These are phyloP conservation scores for Chiridota heheva DNA, from an alignment of 35 echinoderm and acorn worm species.

Conservation along the genomic window DNA sequence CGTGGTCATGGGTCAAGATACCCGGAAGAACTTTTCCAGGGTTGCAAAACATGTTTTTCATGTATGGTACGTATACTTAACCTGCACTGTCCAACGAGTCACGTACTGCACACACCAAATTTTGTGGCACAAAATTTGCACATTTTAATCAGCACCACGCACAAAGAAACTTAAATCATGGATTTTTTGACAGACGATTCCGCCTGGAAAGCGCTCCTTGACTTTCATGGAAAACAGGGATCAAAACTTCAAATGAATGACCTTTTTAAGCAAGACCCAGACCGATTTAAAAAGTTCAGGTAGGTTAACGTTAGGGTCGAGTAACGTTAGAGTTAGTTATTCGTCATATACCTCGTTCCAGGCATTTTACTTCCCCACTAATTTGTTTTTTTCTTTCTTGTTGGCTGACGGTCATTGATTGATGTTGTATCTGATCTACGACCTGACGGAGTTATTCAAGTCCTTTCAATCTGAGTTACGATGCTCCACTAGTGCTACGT, in stretches of 20 bases:
- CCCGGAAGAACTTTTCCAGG: too few relatives aligned
- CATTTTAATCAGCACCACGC: too few relatives aligned
- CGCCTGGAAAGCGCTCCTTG: constrained; percentile 63
- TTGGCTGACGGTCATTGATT: background rate
- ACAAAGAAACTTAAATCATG: background rate
- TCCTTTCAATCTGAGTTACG: too few relatives aligned
- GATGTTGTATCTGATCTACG: background rate
- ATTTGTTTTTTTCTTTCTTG: too few relatives aligned
- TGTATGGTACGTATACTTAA: too few relatives aligned
- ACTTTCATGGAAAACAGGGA: constrained; percentile 55
- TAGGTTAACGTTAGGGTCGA: background rate
- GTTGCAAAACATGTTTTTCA: too few relatives aligned
- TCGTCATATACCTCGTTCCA: too few relatives aligned
- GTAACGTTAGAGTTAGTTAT: background rate
- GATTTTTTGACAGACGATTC: constrained; percentile 68
- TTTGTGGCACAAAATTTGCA: background rate
- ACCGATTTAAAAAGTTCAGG: constrained; percentile 88
- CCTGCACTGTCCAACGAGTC: background rate
- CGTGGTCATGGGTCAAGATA: too few relatives aligned
- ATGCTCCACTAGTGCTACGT: too few relatives aligned
- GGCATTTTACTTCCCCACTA: too few relatives aligned
- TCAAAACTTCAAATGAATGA: constrained; percentile 57
- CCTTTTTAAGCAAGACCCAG: constrained; percentile 65
- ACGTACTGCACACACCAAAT: background rate
- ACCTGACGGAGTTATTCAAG: background rate